Evolutionary conservation across 2,888 invertebrate genomes (phyloP).

Genomic region (Aleiodes alternator): DNA sequence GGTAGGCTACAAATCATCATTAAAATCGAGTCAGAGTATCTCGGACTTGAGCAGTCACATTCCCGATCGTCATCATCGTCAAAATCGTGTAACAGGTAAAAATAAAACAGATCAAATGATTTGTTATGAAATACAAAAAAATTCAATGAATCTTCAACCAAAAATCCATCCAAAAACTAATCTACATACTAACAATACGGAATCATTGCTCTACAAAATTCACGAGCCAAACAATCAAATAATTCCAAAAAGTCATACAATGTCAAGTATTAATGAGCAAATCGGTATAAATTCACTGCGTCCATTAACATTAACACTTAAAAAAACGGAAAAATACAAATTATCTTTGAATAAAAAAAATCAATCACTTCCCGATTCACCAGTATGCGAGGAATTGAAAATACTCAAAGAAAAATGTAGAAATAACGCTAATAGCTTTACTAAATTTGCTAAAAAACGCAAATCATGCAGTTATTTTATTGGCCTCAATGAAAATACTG

Average conservation of each 20-base stretch:
- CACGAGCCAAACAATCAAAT: slow-evolving; percentile 63
- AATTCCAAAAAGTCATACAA: slow-evolving; percentile 68
- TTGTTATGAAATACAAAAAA: slow-evolving; percentile 67
- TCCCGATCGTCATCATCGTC: slow-evolving; percentile 76
- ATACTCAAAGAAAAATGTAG: slow-evolving; percentile 66
- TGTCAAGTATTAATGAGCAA: slow-evolving; percentile 66
- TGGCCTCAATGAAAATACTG: slow-evolving; percentile 77
- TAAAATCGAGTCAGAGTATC: slow-evolving; percentile 91
- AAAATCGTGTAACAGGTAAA: slow-evolving; percentile 69
- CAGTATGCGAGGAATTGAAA: slow-evolving; percentile 87
- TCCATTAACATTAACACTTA: slow-evolving; percentile 69
- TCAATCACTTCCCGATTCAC: slow-evolving; percentile 89
- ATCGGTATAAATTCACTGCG: slow-evolving; percentile 62
- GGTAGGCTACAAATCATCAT: slow-evolving; percentile 87
- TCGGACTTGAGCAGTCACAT: slow-evolving; percentile 86
- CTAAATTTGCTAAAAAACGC: slow-evolving; percentile 76
- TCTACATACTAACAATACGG: slow-evolving; percentile 67
- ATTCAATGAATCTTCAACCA: slow-evolving; percentile 69
- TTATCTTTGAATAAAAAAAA: slow-evolving; percentile 70
- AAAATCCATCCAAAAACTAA: slow-evolving; percentile 65
- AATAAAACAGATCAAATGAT: slow-evolving; percentile 66
- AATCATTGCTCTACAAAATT: slow-evolving; percentile 60
- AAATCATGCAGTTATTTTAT: slow-evolving; percentile 83
- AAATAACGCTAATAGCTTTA: slow-evolving; percentile 73
- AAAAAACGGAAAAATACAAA: slow-evolving; percentile 74